A percentile compares a stretch with the other conserved stretches of the same genome.
phyloP scores from a whole-genome alignment of 2,113 vertebrate species.

The Nymphicus hollandicus region DNA sequence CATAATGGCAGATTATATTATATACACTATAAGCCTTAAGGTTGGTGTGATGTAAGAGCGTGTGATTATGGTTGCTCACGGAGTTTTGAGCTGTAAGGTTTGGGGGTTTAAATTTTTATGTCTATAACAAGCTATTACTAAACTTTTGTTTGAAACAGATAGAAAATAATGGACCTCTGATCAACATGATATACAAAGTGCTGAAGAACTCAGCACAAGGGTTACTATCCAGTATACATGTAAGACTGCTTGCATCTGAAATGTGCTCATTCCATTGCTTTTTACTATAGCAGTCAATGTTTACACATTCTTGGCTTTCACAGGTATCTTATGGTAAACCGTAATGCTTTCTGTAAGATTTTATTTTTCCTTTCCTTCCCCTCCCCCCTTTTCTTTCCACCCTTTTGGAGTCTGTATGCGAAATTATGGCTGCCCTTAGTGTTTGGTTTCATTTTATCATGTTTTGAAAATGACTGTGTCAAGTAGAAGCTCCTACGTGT shows the following conservation, averaged over 20 bases:
- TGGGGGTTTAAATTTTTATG: neutral
- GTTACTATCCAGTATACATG: conserved; percentile 85
- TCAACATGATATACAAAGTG: conserved; percentile 88
- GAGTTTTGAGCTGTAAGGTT: neutral
- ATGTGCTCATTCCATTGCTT: conserved; percentile 80
- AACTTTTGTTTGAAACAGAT: conserved; percentile 92
- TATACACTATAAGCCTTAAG: neutral
- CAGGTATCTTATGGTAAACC: conserved; percentile 47
- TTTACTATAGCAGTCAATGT: conserved; percentile 66
- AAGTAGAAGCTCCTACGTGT: conserved; percentile 31
- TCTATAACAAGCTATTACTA: conserved; percentile 67
- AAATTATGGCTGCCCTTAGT: conserved; percentile 61
- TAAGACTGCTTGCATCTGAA: conserved; percentile 83
- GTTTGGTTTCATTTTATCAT: conserved; percentile 54
- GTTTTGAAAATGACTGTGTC: conserved; percentile 29
- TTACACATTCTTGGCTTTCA: conserved; percentile 70
- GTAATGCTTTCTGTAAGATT: conserved; percentile 64
- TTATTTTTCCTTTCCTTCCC: neutral
- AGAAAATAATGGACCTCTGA: conserved; percentile 91
- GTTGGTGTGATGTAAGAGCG: neutral
- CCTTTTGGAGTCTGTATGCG: conserved; percentile 17
- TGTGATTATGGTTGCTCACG: neutral
- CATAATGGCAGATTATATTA: accelerated
- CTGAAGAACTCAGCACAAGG: conserved; percentile 85
- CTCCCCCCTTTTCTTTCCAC: accelerated